phyloP scores from a whole-genome alignment of 2,888 invertebrate genomes.

The Limenitis camilla region DNA sequence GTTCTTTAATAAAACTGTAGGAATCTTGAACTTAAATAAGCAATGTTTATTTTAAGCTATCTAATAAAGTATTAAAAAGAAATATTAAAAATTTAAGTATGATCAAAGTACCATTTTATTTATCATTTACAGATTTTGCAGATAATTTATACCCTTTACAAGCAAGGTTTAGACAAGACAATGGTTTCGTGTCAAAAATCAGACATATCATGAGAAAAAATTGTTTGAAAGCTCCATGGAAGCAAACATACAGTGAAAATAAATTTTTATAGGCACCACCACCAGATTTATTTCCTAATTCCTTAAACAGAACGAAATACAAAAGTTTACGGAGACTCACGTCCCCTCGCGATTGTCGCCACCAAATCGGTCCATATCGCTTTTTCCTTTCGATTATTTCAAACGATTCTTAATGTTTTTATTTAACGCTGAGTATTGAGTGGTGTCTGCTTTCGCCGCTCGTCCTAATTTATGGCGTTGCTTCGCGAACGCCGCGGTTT shows the following conservation, averaged over 20 bases:
- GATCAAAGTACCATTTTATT: too few species aligned
- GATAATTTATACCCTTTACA: slow-evolving; percentile 3
- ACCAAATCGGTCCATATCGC: slow-evolving; percentile 65
- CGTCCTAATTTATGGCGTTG: slow-evolving; percentile 67
- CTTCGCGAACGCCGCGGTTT: slow-evolving; percentile 53
- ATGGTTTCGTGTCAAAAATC: slow-evolving; percentile 9
- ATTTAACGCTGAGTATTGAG: slow-evolving; percentile 69
- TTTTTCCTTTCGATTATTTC: slow-evolving; percentile 68
- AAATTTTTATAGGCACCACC: slow-evolving; percentile 16
- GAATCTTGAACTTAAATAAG: too few species aligned
- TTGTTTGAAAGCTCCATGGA: slow-evolving; percentile 7
- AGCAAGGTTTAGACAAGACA: slow-evolving; percentile 6
- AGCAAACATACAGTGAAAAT: slow-evolving; percentile 13
- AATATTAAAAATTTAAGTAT: too few species aligned
- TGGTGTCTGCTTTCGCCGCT: slow-evolving; percentile 67
- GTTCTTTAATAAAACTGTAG: background rate
- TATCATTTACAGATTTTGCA: slow-evolving; percentile 6
- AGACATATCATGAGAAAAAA: background rate
- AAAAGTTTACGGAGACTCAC: slow-evolving; percentile 16
- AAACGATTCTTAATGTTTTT: slow-evolving; percentile 70
- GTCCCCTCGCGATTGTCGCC: slow-evolving; percentile 30
- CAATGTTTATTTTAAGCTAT: background rate
- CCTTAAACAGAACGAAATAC: slow-evolving; percentile 19
- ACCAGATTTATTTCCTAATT: slow-evolving; percentile 26
- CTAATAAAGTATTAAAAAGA: background rate